Evolutionary conservation across 2,797 vertebrate genomes (phyloP), one percentile per base, ranked within the genome.

Genomic region (Limnodromus scolopaceus): DNA sequence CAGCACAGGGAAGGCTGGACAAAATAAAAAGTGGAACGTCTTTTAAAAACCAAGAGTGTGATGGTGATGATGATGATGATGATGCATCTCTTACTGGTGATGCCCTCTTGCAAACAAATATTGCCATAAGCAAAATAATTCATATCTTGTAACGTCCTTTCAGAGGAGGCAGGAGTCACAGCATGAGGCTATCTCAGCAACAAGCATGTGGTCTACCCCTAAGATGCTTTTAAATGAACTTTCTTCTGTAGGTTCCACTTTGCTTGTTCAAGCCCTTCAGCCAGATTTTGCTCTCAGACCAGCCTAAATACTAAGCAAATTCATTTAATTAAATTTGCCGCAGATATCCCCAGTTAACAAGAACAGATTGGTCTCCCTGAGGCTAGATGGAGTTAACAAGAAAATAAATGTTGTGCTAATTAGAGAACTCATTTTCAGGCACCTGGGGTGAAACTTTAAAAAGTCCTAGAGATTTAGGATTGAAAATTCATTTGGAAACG

Each of bases 321-420:
- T 93, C 9, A 68, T 89, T 95, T 95, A 95, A 95, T 97, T 93
- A 96, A 92, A 88, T 92, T 89, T 95, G 89, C 81, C 89, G 69
- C 75, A 94, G 89, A 93, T 95, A 95, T 93, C 38, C 91, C 63
- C 69, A 78, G 89, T 94, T 96, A 95, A 89, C 82, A 85, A 90
- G 94, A 96, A 87, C 87, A 93, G 91, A 88, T 93, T 86, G 84
- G 91, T 87, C 45, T 89, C 96, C 96, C 96, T 79, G 89, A 86
- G 95, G 95, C 91, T 81, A 96, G 79, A 38, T 87, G 61, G 87
- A 88, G 83, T 90, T 96, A 95, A 95, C 92, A 92, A 91, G 89
- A 93, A 96, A 92, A 90, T 96, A 92, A 91, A 91, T 95, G 96
- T 95, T 93, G 89, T 93, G 87, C 95, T 97, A 97, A 96, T 97